phyloP scores from a whole-genome alignment of 2,888 invertebrate genomes.

The Chouioia cunea region DNA sequence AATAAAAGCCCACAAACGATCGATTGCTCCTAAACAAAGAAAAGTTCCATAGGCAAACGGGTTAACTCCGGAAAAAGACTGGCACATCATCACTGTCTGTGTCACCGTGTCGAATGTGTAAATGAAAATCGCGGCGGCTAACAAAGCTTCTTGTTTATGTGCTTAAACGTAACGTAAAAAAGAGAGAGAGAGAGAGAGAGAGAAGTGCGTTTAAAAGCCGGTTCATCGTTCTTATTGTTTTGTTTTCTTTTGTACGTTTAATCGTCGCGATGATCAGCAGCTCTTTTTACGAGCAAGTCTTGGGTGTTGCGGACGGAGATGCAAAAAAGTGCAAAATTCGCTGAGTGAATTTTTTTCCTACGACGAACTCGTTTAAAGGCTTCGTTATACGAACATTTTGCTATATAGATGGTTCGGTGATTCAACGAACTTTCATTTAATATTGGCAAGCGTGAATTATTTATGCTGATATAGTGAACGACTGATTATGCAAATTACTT shows the following conservation, averaged over 20 bases:
- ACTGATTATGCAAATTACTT: no score
- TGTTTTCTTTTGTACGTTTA: conserved; percentile 29
- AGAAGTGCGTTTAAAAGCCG: no score
- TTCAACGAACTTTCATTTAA: no score
- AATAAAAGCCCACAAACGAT: conserved; percentile 25
- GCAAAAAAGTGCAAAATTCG: conserved; percentile 20
- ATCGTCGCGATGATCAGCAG: conserved; percentile 22
- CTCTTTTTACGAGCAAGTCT: conserved; percentile 7
- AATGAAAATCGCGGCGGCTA: conserved; percentile 64
- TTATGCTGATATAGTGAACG: no score
- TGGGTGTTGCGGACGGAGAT: background rate
- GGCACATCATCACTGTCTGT: conserved; percentile 15
- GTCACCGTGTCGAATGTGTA: conserved; percentile 62
- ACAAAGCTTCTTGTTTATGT: conserved; percentile 65
- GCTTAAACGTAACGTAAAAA: conserved; percentile 66
- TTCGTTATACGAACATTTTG: background rate
- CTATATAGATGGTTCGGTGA: no score
- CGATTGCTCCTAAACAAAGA: conserved; percentile 41
- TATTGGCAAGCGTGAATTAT: no score
- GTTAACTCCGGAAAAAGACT: background rate
- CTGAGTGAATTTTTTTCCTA: conserved; percentile 43
- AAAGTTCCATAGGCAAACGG: background rate
- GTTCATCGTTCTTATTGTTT: conserved; percentile 22
- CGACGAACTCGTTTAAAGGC: background rate
- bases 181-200: no score